These are phyloP conservation scores for Madoqua kirkii DNA, from an alignment of 2,113 vertebrate species.

Conservation along the genomic window DNA sequence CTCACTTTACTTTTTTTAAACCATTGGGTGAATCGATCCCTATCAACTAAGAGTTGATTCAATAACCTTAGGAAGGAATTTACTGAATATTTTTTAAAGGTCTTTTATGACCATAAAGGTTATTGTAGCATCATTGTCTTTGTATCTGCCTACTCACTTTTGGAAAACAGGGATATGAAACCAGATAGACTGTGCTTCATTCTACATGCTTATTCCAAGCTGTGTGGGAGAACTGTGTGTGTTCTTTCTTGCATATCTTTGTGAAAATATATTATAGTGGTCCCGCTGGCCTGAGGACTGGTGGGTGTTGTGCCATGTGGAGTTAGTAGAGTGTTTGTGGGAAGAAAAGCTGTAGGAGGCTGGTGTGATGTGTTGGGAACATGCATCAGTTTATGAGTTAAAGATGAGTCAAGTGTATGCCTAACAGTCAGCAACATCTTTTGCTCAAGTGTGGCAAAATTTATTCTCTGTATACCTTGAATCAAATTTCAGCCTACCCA, in stretches of 20 bases:
- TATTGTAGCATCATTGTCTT: background rate
- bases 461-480: background rate
- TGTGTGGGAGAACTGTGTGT: constrained; percentile 64
- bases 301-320: constrained; percentile 61
- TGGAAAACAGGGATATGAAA: constrained; percentile 52
- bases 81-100: background rate
- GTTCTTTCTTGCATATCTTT: constrained; percentile 53
- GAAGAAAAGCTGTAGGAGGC: constrained; percentile 54
- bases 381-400: constrained; percentile 37
- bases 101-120: background rate
- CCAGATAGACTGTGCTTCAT: constrained; percentile 51
- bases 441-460: background rate
- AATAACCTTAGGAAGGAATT: background rate
- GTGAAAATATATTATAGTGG: constrained; percentile 35
- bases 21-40: background rate
- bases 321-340: constrained; percentile 35
- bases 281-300: background rate
- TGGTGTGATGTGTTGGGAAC: constrained; percentile 40
- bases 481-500: background rate
- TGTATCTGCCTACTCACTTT: constrained; percentile 44
- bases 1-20: background rate
- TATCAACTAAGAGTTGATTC: background rate
- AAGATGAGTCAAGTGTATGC: constrained; percentile 53
- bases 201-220: constrained; percentile 14
- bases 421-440: background rate